A percentile compares a stretch with the other conserved stretches of the same genome.
phyloP scores from a whole-genome alignment of 2,113 vertebrate genomes.

The Tricholaema leucomelas region DNA sequence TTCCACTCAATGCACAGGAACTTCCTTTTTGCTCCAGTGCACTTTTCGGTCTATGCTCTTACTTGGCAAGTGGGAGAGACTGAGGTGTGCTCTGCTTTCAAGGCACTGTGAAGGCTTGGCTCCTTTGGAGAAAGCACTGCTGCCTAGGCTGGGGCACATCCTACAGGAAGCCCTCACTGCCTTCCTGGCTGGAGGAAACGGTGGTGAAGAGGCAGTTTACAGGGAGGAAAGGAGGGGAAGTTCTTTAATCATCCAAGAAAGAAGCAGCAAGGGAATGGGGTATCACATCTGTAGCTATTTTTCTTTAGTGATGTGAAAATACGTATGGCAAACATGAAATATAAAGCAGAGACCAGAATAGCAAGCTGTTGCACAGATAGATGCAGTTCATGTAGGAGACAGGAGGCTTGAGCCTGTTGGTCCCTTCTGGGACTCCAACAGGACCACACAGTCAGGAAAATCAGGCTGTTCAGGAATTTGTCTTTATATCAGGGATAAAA shows the following conservation, averaged over 20 bases:
- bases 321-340: neutral
- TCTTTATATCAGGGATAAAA: neutral
- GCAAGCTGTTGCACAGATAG: neutral
- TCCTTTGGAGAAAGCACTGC: accelerated
- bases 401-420: neutral
- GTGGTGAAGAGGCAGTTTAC: neutral
- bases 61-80: neutral
- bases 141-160: neutral
- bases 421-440: neutral
- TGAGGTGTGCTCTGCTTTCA: neutral
- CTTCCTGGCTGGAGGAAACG: neutral
- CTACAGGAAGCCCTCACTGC: neutral
- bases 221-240: neutral
- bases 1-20: neutral
- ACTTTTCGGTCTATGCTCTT: neutral
- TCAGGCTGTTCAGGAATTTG: neutral
- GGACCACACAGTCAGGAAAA: neutral
- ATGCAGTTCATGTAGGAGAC: neutral
- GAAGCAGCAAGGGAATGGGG: neutral
- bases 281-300: neutral
- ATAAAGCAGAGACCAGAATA: neutral
- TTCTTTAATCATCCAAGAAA: neutral
- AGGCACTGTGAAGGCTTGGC: neutral
- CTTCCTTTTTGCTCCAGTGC: neutral
- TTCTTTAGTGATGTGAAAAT: neutral